Evolutionary conservation across 2,888 invertebrate species (phyloP), one percentile per base, ranked within the genome.

Genomic region (Rhorus exstirpatorius): DNA sequence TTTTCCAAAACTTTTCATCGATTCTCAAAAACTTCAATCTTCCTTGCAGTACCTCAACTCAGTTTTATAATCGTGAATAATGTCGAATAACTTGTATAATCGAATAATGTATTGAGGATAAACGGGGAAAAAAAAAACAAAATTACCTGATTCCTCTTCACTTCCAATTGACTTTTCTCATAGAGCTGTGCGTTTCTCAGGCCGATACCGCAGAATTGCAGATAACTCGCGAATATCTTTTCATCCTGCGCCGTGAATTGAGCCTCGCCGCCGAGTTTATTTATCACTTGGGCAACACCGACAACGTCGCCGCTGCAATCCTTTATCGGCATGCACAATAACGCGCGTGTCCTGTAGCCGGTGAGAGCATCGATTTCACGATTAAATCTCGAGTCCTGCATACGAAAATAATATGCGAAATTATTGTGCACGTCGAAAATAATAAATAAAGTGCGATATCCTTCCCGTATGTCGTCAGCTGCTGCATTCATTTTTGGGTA

Each of bases 151-250:
- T 99, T 99, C 88, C 98, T 95, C 93, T 98, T 98, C 87, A 98
- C 98, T 94, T 99, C 99, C 91, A 98, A 94, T 93, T 98, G 98
- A 84, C 98, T 98, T 93, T 97, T 96, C 93, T 99, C 98, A 93
- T 98, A 99, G 46, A 99, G 95, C 93, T 98, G 98, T n/a, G 99
- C 98, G 93, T 99, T 99, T 83, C 98, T 95, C 72, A 99, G 94
- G 1, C 98, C 98, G 88, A 99, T 99, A 83, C 98, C 98, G 93
- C 99, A 99, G 94, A 99, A 99, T 93, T 98, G 98, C 83, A 99
- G 95, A 94, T 99, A 99, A 89, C 97, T 96, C 79, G 96, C 94
- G 94, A 99, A 99, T 75, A 98, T 96, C 93, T 97, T 95, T 94
- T 99, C 98, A 94, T 99, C 99, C 92, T 96, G 95, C 83, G 95